Evolutionary conservation across 2,797 vertebrate genomes (phyloP).

Genomic region (Gallinago nigripennis): DNA sequence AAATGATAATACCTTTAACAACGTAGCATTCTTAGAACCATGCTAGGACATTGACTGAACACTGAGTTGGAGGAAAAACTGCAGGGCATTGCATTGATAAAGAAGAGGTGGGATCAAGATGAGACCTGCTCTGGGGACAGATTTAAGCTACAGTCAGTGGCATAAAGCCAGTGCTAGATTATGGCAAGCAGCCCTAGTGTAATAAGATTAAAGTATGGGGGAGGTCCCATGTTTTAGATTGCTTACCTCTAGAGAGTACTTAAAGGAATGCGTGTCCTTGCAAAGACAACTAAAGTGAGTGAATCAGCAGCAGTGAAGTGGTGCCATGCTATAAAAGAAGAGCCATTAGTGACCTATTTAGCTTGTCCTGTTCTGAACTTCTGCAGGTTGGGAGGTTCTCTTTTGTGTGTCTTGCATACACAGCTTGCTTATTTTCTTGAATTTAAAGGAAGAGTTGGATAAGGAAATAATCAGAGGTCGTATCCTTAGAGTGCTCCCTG

Average conservation of each 20-base stretch:
- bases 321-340: neutral
- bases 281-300: accelerated
- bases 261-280: neutral
- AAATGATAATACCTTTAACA: neutral
- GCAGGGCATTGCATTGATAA: neutral
- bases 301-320: neutral
- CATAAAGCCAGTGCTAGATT: neutral
- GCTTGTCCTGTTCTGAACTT: neutral
- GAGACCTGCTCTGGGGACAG: neutral
- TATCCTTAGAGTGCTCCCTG: neutral
- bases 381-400: neutral
- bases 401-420: neutral
- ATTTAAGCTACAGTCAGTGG: neutral
- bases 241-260: neutral
- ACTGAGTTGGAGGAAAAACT: neutral
- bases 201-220: neutral
- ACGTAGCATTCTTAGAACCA: neutral
- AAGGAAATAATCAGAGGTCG: neutral
- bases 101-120: neutral
- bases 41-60: neutral
- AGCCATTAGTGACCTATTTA: neutral
- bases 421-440: neutral
- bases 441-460: neutral
- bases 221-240: neutral
- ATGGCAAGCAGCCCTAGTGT: neutral